These are phyloP conservation scores for Lepus oiostolus DNA, from an alignment of 2,797 vertebrate species.

Conservation along the genomic window DNA sequence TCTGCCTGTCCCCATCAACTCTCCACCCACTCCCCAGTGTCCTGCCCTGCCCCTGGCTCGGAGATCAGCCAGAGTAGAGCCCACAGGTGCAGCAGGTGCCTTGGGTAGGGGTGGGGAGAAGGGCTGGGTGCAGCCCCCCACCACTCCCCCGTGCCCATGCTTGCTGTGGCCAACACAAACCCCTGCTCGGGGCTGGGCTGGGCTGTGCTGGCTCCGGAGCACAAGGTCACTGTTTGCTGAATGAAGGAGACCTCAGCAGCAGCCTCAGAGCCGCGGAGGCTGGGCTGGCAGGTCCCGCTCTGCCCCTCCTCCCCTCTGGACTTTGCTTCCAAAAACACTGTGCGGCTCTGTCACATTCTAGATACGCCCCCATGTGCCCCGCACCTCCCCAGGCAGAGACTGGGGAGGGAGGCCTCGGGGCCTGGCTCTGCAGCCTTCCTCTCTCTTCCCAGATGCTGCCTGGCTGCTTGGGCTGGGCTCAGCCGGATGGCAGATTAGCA, in stretches of 20 bases:
- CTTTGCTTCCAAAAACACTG: conserved; percentile 11
- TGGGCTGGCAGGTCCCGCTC: not conserved
- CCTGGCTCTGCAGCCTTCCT: not conserved
- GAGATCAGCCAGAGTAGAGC: not conserved
- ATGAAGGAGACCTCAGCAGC: not conserved
- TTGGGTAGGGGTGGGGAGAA: not conserved
- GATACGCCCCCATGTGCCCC: not conserved
- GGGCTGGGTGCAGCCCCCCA: not conserved
- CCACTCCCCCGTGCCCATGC: not conserved
- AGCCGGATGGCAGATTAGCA: not conserved
- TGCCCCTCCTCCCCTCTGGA: not conserved
- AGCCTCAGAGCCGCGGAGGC: not conserved
- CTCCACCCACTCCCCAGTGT: not conserved
- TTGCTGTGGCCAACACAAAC: not conserved
- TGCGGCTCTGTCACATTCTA: not conserved
- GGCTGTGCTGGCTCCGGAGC: not conserved
- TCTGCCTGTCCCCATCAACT: not conserved
- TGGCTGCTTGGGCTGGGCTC: not conserved
- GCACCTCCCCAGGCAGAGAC: not conserved
- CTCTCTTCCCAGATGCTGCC: too few species aligned
- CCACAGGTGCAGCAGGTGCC: not conserved
- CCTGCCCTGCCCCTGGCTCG: too few species aligned
- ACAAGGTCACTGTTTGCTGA: not conserved
- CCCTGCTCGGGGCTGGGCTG: not conserved
- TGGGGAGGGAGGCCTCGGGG: too few species aligned